Percentiles rank a stretch among this genome's conserved stretches.
Evolutionary conservation across 2,797 vertebrate genomes (phyloP).

Genomic region (Enteromius mattozi): DNA sequence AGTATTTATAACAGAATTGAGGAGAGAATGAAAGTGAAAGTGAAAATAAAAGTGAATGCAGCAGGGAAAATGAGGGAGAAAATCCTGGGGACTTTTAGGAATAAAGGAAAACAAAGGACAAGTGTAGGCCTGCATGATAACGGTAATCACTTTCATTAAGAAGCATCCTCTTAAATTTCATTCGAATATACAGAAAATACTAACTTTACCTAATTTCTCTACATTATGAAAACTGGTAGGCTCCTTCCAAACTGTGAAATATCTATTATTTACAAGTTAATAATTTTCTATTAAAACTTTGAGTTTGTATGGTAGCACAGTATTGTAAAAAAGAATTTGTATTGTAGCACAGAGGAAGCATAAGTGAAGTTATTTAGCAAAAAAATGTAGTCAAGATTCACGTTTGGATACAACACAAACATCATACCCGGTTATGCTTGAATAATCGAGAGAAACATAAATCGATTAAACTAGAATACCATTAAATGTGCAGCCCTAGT

Average conservation of each 20-base stretch:
- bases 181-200: not conserved
- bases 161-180: not conserved
- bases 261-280: not conserved
- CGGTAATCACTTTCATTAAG: not conserved
- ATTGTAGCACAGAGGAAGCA: not conserved
- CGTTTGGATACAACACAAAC: not conserved
- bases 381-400: not conserved
- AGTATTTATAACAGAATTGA: not conserved
- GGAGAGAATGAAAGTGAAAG: constrained; percentile 36
- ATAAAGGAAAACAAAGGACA: not conserved
- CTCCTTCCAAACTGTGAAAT: not conserved
- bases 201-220: not conserved
- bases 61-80: not conserved
- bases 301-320: not conserved
- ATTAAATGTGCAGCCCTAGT: constrained; percentile 12
- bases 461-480: not conserved
- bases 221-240: not conserved
- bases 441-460: not conserved
- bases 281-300: not conserved
- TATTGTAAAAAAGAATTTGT: not conserved
- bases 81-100: not conserved
- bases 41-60: constrained; percentile 19
- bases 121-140: constrained; percentile 4
- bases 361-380: not conserved
- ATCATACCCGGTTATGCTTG: not conserved